Conservation (phyloP, 1,140 invertebrate species). For the Polypedilum vanderplanki region DNA sequence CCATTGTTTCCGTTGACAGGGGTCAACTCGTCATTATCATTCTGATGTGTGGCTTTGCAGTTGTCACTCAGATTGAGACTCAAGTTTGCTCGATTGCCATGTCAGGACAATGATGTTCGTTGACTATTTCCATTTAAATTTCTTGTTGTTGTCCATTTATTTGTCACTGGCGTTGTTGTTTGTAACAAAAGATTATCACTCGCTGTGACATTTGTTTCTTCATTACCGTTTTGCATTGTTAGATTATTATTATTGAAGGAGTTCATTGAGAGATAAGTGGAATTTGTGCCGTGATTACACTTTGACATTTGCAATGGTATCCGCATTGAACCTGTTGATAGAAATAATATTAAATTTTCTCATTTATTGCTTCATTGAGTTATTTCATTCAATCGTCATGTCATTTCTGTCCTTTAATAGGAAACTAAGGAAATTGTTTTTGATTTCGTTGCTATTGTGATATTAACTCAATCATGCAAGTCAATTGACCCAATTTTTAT, state of each 20-base stretch:
- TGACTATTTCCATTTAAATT: constrained; percentile 22
- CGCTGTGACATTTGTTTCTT: not conserved
- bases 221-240: not conserved
- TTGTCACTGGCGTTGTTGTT: not conserved
- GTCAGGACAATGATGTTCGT: not conserved
- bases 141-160: not conserved
- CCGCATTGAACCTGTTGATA: not conserved
- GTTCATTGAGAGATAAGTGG: constrained; percentile 20
- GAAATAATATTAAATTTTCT: not conserved
- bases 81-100: constrained; percentile 4
- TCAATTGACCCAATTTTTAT: too few species aligned
- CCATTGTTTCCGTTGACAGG: constrained; percentile 10
- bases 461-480: too few species aligned
- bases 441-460: too few species aligned
- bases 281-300: constrained; percentile 9
- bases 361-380: constrained; percentile 7
- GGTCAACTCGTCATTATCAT: not conserved
- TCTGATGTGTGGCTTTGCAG: not conserved
- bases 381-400: too few species aligned
- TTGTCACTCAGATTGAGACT: not conserved
- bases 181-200: constrained; percentile 15
- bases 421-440: too few species aligned
- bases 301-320: constrained; percentile 14
- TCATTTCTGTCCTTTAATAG: too few species aligned
- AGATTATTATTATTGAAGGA: constrained; percentile 25